Percentiles rank a stretch among this genome's conserved stretches.
Evolutionary conservation across 2,797 vertebrate genomes (phyloP).

Genomic region (Harpagifer antarcticus): DNA sequence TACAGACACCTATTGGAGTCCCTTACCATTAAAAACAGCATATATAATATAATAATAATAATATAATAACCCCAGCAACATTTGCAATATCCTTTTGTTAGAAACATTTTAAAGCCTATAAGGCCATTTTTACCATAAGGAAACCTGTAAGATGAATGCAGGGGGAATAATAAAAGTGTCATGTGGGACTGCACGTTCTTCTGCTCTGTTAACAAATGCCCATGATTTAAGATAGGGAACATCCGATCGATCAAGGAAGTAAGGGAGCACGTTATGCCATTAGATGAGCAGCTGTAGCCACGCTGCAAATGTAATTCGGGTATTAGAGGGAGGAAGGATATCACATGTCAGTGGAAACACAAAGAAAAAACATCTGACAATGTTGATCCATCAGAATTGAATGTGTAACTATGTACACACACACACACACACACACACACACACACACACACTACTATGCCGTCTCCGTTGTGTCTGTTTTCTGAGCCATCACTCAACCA

Average conservation of each 20-base stretch:
- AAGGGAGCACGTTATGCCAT: slow-evolving; percentile 44
- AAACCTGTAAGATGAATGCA: neutral
- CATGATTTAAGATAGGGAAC: slow-evolving; percentile 46
- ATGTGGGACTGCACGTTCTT: slow-evolving; percentile 19
- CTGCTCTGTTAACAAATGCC: slow-evolving; percentile 31
- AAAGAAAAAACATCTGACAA: slow-evolving; percentile 21
- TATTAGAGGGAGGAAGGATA: slow-evolving; percentile 18
- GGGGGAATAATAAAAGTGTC: slow-evolving; percentile 25
- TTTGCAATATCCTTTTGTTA: neutral
- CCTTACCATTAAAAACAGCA: slow-evolving; percentile 11
- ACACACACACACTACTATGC: slow-evolving; percentile 8
- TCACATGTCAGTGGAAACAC: slow-evolving; percentile 26
- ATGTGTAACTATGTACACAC: neutral
- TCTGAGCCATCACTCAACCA: slow-evolving; percentile 18
- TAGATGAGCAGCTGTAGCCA: slow-evolving; percentile 33
- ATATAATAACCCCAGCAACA: neutral
- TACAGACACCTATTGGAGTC: slow-evolving; percentile 1
- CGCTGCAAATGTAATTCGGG: slow-evolving; percentile 53
- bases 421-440: neutral
- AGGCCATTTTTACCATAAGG: slow-evolving; percentile 1
- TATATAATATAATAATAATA: no score
- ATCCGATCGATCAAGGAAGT: slow-evolving; percentile 37
- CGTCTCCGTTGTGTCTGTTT: slow-evolving; percentile 15
- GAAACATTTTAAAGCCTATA: neutral
- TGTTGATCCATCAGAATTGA: slow-evolving; percentile 15